These are phyloP conservation scores for Syritta pipiens DNA, from an alignment of 2,888 invertebrate species.

Conservation along the genomic window DNA sequence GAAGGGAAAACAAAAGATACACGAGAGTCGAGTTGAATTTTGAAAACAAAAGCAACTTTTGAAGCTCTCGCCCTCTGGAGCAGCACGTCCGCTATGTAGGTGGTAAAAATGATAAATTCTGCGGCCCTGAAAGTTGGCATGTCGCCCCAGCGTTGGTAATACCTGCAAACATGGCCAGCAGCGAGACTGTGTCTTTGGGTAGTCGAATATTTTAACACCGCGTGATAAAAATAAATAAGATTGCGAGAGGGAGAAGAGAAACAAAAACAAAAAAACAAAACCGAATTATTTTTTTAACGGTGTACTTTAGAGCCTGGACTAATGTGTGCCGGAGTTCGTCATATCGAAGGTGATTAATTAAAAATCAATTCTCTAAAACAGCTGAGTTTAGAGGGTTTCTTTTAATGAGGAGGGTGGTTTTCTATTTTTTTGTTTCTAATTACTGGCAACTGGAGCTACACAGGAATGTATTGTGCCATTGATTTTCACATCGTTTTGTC, in stretches of 20 bases:
- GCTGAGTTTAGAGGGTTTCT: constrained; percentile 12
- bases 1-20: constrained; percentile 9
- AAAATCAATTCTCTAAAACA: constrained; percentile 41
- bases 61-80: constrained; percentile 30
- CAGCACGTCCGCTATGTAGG: constrained; percentile 53
- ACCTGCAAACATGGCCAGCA: constrained; percentile 17
- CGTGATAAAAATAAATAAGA: constrained; percentile 28
- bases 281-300: constrained; percentile 13
- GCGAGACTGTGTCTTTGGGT: constrained; percentile 25
- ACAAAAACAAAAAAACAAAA: constrained; percentile 11
- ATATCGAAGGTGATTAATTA: constrained; percentile 45
- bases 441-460: too few species aligned
- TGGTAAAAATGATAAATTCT: constrained; percentile 67
- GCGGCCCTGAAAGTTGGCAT: constrained; percentile 62
- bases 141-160: constrained; percentile 53
- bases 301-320: constrained; percentile 4
- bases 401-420: constrained; percentile 2
- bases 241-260: constrained; percentile 1
- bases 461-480: too few species aligned
- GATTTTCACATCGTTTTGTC: too few species aligned
- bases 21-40: constrained; percentile 5
- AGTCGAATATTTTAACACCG: constrained; percentile 23
- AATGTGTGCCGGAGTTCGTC: constrained; percentile 5
- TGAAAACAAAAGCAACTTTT: constrained; percentile 48
- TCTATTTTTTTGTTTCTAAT: too few species aligned